A percentile compares a stretch with the other conserved stretches of the same genome.
phyloP scores from a whole-genome alignment of 2,797 vertebrate species.

The Chelmon rostratus region DNA sequence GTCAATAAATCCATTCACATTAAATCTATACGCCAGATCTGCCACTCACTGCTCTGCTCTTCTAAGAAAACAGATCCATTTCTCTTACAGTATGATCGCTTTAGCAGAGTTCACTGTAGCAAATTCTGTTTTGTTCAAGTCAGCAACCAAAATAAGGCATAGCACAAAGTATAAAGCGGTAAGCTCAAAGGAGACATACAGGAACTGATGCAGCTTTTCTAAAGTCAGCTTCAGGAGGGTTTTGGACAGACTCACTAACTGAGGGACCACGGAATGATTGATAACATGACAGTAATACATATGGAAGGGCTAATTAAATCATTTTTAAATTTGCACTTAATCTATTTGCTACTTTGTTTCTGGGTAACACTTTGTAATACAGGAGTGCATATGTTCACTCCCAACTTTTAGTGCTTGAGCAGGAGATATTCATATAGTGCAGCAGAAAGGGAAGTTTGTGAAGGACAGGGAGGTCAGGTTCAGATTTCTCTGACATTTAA shows the following conservation, averaged over 20 bases:
- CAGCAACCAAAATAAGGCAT: neutral
- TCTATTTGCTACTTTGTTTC: neutral
- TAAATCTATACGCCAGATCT: neutral
- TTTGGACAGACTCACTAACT: neutral
- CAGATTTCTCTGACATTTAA: slow-evolving; percentile 28
- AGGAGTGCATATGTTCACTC: neutral
- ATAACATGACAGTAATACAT: neutral
- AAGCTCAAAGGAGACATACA: neutral
- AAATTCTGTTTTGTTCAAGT: neutral
- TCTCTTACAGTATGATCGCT: neutral
- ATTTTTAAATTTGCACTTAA: neutral
- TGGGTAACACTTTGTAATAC: neutral
- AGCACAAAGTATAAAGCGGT: neutral
- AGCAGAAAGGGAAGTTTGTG: neutral
- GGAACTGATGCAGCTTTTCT: neutral
- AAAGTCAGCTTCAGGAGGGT: neutral
- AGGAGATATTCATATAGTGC: neutral
- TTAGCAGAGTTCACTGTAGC: neutral
- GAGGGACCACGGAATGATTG: neutral
- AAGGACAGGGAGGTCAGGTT: slow-evolving; percentile 4
- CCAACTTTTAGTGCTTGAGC: neutral
- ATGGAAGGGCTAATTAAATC: neutral
- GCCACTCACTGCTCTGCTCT: neutral
- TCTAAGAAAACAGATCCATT: neutral
- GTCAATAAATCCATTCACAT: slow-evolving; percentile 20